A percentile compares a stretch with the other conserved stretches of the same genome.
phyloP scores from a whole-genome alignment of 2,888 invertebrate genomes.

The Protula sp. region DNA sequence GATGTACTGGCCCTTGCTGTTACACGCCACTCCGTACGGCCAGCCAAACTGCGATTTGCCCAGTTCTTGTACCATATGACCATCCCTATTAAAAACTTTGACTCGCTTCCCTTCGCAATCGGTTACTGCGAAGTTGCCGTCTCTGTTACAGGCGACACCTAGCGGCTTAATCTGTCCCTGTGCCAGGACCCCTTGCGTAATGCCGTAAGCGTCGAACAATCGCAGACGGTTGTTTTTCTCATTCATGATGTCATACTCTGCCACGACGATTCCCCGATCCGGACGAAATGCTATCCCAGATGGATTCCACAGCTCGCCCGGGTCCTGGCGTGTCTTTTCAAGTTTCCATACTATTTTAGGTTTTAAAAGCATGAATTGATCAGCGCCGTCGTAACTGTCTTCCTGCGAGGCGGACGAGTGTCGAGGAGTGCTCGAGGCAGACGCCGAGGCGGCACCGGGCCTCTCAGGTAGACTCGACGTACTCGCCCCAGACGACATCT shows the following conservation, averaged over 20 bases:
- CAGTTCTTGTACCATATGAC: constrained; percentile 18
- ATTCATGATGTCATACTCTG: constrained; percentile 24
- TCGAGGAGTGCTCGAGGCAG: not conserved
- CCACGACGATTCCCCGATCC: constrained; percentile 15
- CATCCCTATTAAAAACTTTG: constrained; percentile 17
- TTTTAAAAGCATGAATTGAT: constrained; percentile 15
- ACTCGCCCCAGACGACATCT: not conserved
- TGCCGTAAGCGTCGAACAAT: constrained; percentile 13
- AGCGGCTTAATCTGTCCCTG: constrained; percentile 21
- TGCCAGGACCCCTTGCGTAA: constrained; percentile 3
- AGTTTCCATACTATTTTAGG: constrained; percentile 23
- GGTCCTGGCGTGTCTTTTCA: constrained; percentile 21
- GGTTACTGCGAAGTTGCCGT: constrained; percentile 21
- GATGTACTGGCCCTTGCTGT: constrained; percentile 92
- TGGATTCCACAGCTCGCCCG: constrained; percentile 21
- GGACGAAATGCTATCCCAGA: constrained; percentile 19
- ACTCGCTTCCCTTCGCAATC: constrained; percentile 24
- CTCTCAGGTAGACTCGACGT: not conserved
- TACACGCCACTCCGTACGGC: constrained; percentile 60
- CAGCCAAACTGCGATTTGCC: constrained; percentile 27
- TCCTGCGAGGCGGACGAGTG: not conserved
- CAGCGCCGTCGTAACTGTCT: not conserved
- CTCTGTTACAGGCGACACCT: constrained; percentile 19
- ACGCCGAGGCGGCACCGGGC: not conserved
- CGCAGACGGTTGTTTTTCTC: constrained; percentile 21